Conservation (phyloP, 2,888 invertebrate genomes). For the Drosophila neutralis region DNA sequence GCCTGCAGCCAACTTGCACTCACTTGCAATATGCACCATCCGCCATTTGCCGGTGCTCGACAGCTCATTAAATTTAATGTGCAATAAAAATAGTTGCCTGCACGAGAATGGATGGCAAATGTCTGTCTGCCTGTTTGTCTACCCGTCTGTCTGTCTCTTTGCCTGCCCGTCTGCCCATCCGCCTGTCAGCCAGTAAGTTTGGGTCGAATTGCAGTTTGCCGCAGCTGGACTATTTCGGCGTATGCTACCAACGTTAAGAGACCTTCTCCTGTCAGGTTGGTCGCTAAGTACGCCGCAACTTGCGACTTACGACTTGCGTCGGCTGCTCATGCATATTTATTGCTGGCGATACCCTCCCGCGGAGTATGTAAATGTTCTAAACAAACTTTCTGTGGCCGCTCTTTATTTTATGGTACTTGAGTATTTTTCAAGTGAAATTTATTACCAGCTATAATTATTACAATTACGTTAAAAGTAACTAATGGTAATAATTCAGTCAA, state of each 20-base stretch:
- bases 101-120: conserved; percentile 45
- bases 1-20: background rate
- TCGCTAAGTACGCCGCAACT: conserved; percentile 40
- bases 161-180: background rate
- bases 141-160: background rate
- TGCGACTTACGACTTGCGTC: conserved; percentile 14
- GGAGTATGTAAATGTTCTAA: background rate
- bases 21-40: conserved; percentile 1
- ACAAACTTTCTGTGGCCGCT: background rate
- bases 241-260: conserved; percentile 46
- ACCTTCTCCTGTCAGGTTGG: conserved; percentile 40
- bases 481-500: background rate
- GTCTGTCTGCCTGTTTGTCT: background rate
- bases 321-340: conserved; percentile 68
- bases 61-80: conserved; percentile 77
- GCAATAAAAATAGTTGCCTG: conserved; percentile 72
- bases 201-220: background rate
- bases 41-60: conserved; percentile 29
- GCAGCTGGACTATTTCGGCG: conserved; percentile 34
- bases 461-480: background rate
- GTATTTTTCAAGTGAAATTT: background rate
- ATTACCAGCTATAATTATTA: background rate
- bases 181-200: conserved; percentile 7
- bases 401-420: conserved; percentile 5
- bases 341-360: conserved; percentile 39